Base-by-base conservation (phyloP, 2,888 invertebrate species). In the Dolichomitus sp. region DNA sequence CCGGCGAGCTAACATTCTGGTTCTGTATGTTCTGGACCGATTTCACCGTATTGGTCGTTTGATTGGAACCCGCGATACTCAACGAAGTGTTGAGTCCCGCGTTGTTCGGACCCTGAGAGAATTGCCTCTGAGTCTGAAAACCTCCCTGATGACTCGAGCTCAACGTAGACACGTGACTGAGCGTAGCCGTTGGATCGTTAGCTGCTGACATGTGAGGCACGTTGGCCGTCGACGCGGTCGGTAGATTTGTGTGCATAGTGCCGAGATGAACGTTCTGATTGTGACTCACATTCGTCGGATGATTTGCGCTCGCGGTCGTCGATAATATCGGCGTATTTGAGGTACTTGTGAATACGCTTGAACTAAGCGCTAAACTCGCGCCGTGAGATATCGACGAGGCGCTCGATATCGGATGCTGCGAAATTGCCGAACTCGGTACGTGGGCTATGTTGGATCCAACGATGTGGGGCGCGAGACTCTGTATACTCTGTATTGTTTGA, bases 401-500 rank as follows among this genome's bases (percentile, higher is more conserved):
- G 79, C 88, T 90, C 19, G 90, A 84, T 72, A 87, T 89, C 30
- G 90, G 86, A 84, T 88, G 88, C 70, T 90, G 90, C 45, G 92
- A 90, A 84, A 91, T 89, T 40, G 88, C 88, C 82, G 91, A 90
- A 54, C 82, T 85, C 40, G 91, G 89, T 78, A 91, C 90, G 84
- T 92, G 92, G 59, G 92, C 85, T 68, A 92, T 90, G 76, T 88
- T 93, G 68, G 93, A 91, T 12, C 92, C 92, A 76, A 93, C 93
- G 66, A 93, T 93, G 74, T 93, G 93, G 5, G 93, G 93, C 50
- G 93, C 92, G 45, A 93, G 89, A 83, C 90, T 93, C 83, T 93
- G 93, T 81, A 93, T 93, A 80, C 91, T 93, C 74, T 93, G 93
- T 85, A 93, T 92, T 11, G 93, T 89, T 90, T 92, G 93, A 86